Evolutionary conservation across 2,113 vertebrate species (phyloP), one percentile per base, ranked within the genome.

Genomic region (Parus major): DNA sequence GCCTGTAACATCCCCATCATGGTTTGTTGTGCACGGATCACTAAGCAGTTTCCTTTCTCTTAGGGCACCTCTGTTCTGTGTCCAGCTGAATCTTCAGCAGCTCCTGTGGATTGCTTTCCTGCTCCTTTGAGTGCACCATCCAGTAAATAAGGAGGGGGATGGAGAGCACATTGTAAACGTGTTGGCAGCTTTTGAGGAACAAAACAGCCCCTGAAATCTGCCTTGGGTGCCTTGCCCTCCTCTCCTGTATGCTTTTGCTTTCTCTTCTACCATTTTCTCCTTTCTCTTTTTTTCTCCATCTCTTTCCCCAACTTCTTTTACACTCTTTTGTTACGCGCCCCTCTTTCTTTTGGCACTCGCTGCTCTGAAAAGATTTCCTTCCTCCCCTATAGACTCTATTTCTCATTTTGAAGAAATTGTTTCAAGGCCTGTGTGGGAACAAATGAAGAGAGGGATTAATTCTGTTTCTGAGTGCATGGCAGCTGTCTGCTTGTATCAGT

Each of bases 31-130:
- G 16, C 78, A 87, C 0, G 19, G 71, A 83, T 85, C 80, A 70
- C 77, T 93, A 60, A 82, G 86, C 92, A 91, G 49, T 65, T 82
- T 87, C 35, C 73, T 87, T 96, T 84, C 86, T 92, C 94, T 69
- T 25, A 85, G 93, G 93, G 86, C 90, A 81, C 93, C 84, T 94
- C 83, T 88, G 71, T 27, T 93, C 56, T 57, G 3, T 9, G 76
- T 81, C 27, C 1, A 75, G 87, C 82, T 36, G 85, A 88, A 86
- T 94, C 83, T 86, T 71, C 12, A 5, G 64, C 88, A 88, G 89
- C 76, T 85, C 82, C 76, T 60, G 35, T 39, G 46, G 17, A 57
- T 72, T 53, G 59, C 72, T 63, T 75, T 65, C 56, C 82, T 69
- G 57, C 70, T 82, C 52, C 87, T 95, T 64, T 65, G 65, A 81